Conservation (phyloP, 2,888 invertebrate genomes). For the Diaperis boleti region DNA sequence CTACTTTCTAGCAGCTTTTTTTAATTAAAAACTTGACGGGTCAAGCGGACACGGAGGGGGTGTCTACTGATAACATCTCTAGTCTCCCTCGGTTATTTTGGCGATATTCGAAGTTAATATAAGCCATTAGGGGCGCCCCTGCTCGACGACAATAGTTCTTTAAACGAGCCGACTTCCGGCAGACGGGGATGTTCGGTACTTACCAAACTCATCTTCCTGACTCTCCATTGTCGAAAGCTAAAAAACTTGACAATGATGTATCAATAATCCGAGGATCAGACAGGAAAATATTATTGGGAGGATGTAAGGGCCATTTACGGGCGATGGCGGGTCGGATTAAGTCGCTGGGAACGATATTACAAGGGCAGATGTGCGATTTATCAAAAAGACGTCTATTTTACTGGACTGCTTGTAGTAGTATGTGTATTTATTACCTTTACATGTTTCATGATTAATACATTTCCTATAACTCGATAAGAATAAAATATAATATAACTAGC, state of each 20-base stretch:
- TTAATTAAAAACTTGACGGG: constrained; percentile 12
- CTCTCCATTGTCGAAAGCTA: constrained; percentile 50
- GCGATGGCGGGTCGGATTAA: constrained; percentile 8
- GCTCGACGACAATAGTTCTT: constrained; percentile 53
- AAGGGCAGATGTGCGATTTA: too few species aligned
- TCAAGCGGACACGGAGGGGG: too few species aligned
- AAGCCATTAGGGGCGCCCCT: constrained; percentile 55
- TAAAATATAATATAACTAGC: too few species aligned
- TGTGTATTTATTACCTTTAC: too few species aligned
- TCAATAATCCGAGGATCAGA: constrained; percentile 51
- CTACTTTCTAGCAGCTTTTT: not conserved
- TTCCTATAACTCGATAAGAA: too few species aligned
- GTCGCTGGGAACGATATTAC: not conserved
- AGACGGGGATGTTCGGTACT: constrained; percentile 51
- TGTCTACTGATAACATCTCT: too few species aligned
- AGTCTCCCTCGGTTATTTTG: constrained; percentile 6
- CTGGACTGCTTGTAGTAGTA: too few species aligned
- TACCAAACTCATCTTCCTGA: constrained; percentile 55
- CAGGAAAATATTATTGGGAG: constrained; percentile 27
- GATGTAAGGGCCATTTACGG: constrained; percentile 24
- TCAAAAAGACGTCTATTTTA: too few species aligned
- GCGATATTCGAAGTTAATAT: constrained; percentile 58
- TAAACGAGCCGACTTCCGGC: constrained; percentile 59
- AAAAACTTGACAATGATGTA: constrained; percentile 58
- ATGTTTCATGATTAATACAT: too few species aligned